Conservation (phyloP, 2,797 vertebrate species). For the Percopsis omiscomaycus region DNA sequence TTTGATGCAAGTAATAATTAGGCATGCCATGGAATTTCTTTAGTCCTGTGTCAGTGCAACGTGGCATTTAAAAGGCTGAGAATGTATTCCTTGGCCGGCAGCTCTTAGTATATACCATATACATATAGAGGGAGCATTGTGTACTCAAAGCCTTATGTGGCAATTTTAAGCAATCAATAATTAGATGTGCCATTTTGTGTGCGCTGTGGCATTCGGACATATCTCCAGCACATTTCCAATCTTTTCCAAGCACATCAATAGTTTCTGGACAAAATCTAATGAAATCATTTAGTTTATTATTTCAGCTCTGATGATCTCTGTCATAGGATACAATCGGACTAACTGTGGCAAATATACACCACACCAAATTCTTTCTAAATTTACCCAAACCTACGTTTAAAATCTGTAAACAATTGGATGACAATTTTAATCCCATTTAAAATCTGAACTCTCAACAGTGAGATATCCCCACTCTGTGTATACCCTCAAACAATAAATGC, state of each 20-base stretch:
- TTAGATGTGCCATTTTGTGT: conserved; percentile 38
- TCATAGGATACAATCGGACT: too few species aligned
- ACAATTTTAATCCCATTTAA: too few species aligned
- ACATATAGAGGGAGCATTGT: conserved; percentile 20
- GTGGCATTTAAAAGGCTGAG: conserved; percentile 37
- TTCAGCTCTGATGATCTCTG: too few species aligned
- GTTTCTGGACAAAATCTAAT: conserved; percentile 9
- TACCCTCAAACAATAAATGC: too few species aligned
- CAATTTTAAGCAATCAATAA: conserved; percentile 56
- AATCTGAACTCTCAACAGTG: too few species aligned
- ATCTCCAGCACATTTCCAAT: background rate
- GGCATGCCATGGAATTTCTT: conserved; percentile 7
- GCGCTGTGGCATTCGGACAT: background rate
- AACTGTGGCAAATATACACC: too few species aligned
- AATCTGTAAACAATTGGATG: background rate
- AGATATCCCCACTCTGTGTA: too few species aligned
- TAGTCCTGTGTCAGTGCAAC: conserved; percentile 7
- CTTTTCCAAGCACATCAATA: background rate
- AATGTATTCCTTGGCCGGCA: conserved; percentile 29
- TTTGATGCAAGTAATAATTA: conserved; percentile 52
- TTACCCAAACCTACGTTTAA: background rate
- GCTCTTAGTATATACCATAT: conserved; percentile 39
- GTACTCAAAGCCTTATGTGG: conserved; percentile 36
- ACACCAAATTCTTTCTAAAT: background rate
- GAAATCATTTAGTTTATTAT: too few species aligned